These are phyloP conservation scores for Galerucella calmariensis DNA, from an alignment of 2,888 invertebrate species.

Conservation along the genomic window DNA sequence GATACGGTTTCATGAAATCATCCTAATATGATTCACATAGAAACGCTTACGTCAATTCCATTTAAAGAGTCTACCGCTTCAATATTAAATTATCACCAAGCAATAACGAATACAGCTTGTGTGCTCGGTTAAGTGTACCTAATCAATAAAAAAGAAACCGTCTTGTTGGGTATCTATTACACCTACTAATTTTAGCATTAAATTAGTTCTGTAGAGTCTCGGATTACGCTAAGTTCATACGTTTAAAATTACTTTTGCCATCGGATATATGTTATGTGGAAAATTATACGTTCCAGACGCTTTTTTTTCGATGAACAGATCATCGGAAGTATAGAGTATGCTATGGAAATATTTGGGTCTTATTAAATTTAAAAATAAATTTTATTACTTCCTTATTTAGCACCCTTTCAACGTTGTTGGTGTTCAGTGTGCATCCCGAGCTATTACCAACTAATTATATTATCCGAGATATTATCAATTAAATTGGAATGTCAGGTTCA, in stretches of 20 bases:
- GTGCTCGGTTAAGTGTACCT: conserved; percentile 1
- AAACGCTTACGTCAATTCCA: not conserved
- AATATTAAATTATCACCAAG: not conserved
- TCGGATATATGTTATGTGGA: conserved; percentile 9
- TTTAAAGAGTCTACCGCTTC: not conserved
- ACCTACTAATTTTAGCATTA: conserved; percentile 10
- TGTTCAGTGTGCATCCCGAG: not conserved
- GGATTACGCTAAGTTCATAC: conserved; percentile 7
- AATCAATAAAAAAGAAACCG: conserved; percentile 7
- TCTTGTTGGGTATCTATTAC: not conserved
- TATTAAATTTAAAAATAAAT: not conserved
- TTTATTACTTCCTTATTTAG: not conserved
- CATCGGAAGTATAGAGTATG: conserved; percentile 6
- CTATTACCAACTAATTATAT: too few relatives aligned
- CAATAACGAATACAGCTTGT: not conserved
- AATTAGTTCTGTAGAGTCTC: conserved; percentile 2
- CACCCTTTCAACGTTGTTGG: not conserved
- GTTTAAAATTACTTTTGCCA: conserved; percentile 8
- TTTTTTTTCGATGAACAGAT: not conserved
- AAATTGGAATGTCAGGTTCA: too few relatives aligned
- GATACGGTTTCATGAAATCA: not conserved
- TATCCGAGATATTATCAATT: too few relatives aligned
- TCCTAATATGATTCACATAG: not conserved
- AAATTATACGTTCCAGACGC: conserved; percentile 11
- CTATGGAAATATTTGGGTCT: not conserved